A percentile compares a stretch with the other conserved stretches of the same genome.
Evolutionary conservation across 2,797 vertebrate species (phyloP).

Genomic region (Echiichthys vipera): DNA sequence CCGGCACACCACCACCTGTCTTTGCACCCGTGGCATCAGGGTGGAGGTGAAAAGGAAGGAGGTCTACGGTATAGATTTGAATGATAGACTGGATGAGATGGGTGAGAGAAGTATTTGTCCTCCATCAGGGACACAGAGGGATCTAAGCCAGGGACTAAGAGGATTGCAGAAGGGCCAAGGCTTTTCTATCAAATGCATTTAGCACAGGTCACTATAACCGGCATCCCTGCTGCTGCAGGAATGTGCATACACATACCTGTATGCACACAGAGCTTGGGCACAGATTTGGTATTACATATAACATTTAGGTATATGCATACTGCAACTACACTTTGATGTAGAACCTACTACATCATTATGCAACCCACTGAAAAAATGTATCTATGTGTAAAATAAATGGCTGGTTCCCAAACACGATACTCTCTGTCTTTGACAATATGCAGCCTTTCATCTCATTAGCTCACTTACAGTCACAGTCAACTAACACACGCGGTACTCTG

Average conservation of each 20-base stretch:
- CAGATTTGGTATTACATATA: background rate
- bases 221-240: constrained; percentile 40
- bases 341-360: background rate
- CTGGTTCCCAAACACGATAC: background rate
- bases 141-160: constrained; percentile 82
- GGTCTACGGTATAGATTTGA: constrained; percentile 36
- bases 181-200: constrained; percentile 82
- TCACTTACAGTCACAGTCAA: background rate
- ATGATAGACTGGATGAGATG: constrained; percentile 53
- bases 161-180: constrained; percentile 79
- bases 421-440: background rate
- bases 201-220: constrained; percentile 78
- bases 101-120: constrained; percentile 65
- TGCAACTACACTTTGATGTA: background rate
- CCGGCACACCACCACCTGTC: constrained; percentile 32
- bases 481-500: background rate
- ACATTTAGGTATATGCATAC: background rate
- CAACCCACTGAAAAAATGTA: background rate
- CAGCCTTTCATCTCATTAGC: background rate
- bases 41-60: constrained; percentile 23
- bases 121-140: constrained; percentile 70
- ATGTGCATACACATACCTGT: constrained; percentile 2
- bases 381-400: background rate
- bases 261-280: background rate
- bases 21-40: background rate